phyloP scores from a whole-genome alignment of 2,888 invertebrate species.

The Agrilus cyanescens region DNA sequence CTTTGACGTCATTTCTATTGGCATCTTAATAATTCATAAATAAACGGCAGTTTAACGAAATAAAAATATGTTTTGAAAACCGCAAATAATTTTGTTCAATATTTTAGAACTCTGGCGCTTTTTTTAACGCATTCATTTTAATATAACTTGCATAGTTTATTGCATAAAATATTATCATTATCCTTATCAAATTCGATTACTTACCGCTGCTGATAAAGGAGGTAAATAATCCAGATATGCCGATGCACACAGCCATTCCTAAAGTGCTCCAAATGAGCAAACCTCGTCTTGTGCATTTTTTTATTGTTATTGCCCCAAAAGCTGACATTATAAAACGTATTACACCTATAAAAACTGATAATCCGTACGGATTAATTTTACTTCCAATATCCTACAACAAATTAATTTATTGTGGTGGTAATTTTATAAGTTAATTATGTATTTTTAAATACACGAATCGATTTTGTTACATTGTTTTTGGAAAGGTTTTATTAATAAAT shows the following conservation, averaged over 20 bases:
- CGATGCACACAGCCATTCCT: slow-evolving; percentile 46
- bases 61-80: no score
- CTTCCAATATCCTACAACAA: slow-evolving; percentile 39
- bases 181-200: slow-evolving; percentile 9
- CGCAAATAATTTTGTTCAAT: no score
- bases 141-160: no score
- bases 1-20: no score
- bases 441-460: neutral
- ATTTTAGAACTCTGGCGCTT: no score
- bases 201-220: slow-evolving; percentile 36
- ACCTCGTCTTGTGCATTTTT: slow-evolving; percentile 40
- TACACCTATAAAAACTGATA: slow-evolving; percentile 44
- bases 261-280: slow-evolving; percentile 41
- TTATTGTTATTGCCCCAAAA: slow-evolving; percentile 43
- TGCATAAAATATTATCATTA: no score
- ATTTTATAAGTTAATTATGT: slow-evolving; percentile 2
- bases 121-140: no score
- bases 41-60: neutral
- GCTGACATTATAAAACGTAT: slow-evolving; percentile 46
- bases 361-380: slow-evolving; percentile 39
- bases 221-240: slow-evolving; percentile 44
- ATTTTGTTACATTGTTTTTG: neutral
- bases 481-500: no score
- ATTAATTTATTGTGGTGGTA: neutral
- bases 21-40: neutral